Conservation (phyloP, 2,888 invertebrate genomes). For the Empis livida region DNA sequence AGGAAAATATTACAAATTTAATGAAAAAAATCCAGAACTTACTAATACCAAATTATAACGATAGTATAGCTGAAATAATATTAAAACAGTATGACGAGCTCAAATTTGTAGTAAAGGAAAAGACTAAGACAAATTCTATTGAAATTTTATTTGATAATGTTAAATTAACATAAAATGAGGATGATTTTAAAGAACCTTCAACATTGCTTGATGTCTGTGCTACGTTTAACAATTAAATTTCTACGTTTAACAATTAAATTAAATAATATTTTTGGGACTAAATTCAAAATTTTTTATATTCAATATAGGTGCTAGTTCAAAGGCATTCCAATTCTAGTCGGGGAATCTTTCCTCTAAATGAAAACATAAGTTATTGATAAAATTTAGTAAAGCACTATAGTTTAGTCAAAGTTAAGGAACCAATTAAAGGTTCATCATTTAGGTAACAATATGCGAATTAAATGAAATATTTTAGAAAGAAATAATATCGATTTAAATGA, state of each 20-base stretch:
- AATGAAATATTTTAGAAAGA: not conserved
- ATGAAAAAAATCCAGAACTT: conserved; percentile 2
- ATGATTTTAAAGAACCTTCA: conserved; percentile 1
- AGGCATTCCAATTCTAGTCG: no score
- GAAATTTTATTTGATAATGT: not conserved
- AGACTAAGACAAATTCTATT: conserved; percentile 2
- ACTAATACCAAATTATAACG: conserved; percentile 3
- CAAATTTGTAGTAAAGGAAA: conserved; percentile 3
- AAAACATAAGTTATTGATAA: no score
- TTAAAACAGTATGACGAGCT: conserved; percentile 2
- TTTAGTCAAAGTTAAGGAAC: conserved; percentile 2
- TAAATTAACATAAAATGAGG: not conserved
- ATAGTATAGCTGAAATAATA: not conserved
- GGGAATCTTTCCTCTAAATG: no score
- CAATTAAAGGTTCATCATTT: conserved; percentile 1
- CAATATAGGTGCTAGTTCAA: no score
- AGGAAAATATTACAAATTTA: not conserved
- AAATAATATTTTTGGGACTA: no score
- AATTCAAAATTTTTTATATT: no score
- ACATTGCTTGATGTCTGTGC: conserved; percentile 1
- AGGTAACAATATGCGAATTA: conserved; percentile 1
- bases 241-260: no score
- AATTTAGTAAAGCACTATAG: no score
- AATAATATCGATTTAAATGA: conserved; percentile 2
- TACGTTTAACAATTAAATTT: conserved; percentile 3